Percentiles rank a stretch among this genome's conserved stretches.
Conservation (phyloP, 2,113 vertebrate genomes). For the Odobenus rosmarus region DNA sequence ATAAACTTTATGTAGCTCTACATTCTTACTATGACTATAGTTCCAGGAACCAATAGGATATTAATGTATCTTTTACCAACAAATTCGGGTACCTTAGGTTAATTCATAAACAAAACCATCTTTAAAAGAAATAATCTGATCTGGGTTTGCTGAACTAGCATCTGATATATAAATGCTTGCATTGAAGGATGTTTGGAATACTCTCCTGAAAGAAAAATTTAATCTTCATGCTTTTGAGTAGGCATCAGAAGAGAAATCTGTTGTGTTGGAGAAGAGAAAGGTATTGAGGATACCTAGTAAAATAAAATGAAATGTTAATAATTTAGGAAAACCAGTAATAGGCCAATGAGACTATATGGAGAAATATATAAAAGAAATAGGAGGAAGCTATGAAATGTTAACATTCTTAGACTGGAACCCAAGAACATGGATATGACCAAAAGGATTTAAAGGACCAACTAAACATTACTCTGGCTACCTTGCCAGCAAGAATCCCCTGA, state of each 20-base stretch:
- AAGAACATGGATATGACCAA: background rate
- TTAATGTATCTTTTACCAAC: background rate
- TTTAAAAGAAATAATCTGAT: constrained; percentile 12
- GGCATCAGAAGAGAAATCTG: background rate
- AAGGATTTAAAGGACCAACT: background rate
- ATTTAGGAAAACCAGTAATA: background rate
- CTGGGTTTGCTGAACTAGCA: background rate
- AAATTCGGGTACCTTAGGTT: background rate
- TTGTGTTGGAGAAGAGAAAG: constrained; percentile 16
- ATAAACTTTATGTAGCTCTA: background rate
- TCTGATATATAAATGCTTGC: constrained; percentile 30
- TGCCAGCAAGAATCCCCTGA: background rate
- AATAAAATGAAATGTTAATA: constrained; percentile 36
- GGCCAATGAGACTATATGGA: background rate
- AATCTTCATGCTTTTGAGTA: constrained; percentile 23
- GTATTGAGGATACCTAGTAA: background rate
- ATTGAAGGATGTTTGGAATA: background rate
- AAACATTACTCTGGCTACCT: background rate
- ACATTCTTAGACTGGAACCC: background rate
- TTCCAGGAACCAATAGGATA: background rate
- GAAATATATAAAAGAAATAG: constrained; percentile 45
- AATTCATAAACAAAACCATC: background rate
- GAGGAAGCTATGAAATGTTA: background rate
- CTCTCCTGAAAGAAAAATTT: constrained; percentile 15
- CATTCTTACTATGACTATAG: background rate